Conservation (phyloP, 92 coral and sea anemone species). For the Muricea muricata region DNA sequence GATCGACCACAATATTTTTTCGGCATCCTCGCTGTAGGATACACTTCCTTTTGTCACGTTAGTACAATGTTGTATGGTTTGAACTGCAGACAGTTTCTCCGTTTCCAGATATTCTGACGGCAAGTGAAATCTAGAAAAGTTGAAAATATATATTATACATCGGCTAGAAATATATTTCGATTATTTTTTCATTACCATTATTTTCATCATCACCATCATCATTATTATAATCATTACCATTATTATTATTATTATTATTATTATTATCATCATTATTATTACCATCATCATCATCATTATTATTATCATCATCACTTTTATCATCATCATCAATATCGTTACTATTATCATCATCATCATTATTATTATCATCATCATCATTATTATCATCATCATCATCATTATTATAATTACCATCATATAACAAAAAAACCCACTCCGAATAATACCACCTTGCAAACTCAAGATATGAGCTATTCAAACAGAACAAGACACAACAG, state of each 20-base stretch:
- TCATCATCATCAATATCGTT: background rate
- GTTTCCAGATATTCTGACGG: slow-evolving; percentile 3
- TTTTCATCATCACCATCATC: background rate
- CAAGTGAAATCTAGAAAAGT: background rate
- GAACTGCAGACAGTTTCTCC: background rate
- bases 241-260: background rate
- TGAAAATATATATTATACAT: background rate
- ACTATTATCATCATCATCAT: background rate
- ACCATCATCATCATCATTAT: background rate
- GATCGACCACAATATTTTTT: slow-evolving; percentile 28
- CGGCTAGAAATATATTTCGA: too few relatives aligned
- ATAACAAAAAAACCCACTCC: too few relatives aligned
- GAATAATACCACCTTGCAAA: too few relatives aligned
- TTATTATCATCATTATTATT: background rate
- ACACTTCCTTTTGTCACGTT: slow-evolving; percentile 33
- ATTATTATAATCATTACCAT: background rate
- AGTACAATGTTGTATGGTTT: background rate
- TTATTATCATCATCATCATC: background rate
- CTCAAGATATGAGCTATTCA: too few relatives aligned
- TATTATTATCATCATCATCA: background rate
- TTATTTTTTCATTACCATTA: background rate
- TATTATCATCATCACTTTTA: background rate
- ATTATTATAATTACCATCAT: background rate
- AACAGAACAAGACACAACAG: too few relatives aligned
- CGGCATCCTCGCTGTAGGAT: background rate